phyloP scores from a whole-genome alignment of 2,888 invertebrate genomes.

The Oscheius sp. region DNA sequence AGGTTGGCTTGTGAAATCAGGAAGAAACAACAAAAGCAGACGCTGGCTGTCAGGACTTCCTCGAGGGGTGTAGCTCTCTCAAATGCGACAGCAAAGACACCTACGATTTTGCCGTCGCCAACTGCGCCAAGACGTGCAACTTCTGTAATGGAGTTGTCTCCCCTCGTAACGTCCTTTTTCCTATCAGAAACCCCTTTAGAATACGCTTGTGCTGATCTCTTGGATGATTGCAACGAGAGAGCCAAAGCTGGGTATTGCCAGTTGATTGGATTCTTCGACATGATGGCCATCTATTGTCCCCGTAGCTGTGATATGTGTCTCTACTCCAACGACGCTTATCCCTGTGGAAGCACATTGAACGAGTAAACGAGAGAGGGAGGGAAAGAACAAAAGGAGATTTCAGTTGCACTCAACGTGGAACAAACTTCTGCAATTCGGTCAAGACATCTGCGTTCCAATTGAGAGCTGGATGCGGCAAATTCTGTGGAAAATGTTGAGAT shows the following conservation, averaged over 20 bases:
- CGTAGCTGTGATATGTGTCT: conserved; percentile 38
- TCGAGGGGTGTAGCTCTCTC: conserved; percentile 33
- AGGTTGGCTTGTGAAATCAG: too few species aligned
- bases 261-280: conserved; percentile 37
- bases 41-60: conserved; percentile 38
- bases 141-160: conserved; percentile 36
- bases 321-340: conserved; percentile 31
- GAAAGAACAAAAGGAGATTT: neutral
- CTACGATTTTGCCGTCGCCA: conserved; percentile 43
- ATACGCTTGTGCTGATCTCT: conserved; percentile 42
- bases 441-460: conserved; percentile 42
- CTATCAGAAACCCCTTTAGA: conserved; percentile 23
- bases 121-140: conserved; percentile 45
- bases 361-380: conserved; percentile 23
- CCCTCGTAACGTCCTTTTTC: neutral
- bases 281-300: conserved; percentile 50
- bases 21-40: conserved; percentile 6
- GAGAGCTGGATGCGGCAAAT: conserved; percentile 42
- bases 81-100: conserved; percentile 37
- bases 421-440: conserved; percentile 34
- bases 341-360: conserved; percentile 38
- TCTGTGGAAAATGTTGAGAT: conserved; percentile 22
- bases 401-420: conserved; percentile 40
- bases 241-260: conserved; percentile 30
- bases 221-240: conserved; percentile 41